Conservation (phyloP, 2,888 invertebrate genomes). For the Oxycera nigricornis region DNA sequence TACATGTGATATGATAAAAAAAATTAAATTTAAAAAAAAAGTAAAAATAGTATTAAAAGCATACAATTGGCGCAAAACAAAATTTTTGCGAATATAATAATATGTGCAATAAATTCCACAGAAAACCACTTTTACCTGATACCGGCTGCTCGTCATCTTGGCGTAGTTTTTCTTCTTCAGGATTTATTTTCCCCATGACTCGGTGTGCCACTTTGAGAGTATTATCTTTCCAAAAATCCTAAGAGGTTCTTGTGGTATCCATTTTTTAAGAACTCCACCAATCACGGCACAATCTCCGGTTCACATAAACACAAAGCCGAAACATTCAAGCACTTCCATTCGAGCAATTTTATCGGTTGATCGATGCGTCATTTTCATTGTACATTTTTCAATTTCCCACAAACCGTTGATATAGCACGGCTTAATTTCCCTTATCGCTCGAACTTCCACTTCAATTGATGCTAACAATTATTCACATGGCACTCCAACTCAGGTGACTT, state of each 20-base stretch:
- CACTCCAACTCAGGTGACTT: neutral
- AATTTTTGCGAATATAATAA: no score
- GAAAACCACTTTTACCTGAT: constrained; percentile 16
- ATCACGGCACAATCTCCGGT: neutral
- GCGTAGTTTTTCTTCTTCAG: constrained; percentile 26
- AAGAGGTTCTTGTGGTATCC: neutral
- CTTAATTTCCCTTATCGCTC: neutral
- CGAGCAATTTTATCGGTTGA: no score
- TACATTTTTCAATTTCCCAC: neutral
- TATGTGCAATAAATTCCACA: no score
- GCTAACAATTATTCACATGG: neutral
- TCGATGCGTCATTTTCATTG: no score
- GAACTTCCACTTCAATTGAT: neutral
- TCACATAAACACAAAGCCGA: no score
- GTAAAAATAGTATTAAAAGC: no score
- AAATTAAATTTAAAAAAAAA: no score
- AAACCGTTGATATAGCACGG: neutral
- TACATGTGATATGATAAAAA: no score
- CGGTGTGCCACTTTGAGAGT: neutral
- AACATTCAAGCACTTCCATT: no score
- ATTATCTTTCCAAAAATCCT: neutral
- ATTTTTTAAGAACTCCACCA: neutral
- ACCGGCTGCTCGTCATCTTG: constrained; percentile 25
- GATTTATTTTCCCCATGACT: constrained; percentile 14
- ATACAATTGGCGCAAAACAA: no score